Evolutionary conservation across 2,113 vertebrate genomes (phyloP).

Genomic region (Lamprotornis superbus): DNA sequence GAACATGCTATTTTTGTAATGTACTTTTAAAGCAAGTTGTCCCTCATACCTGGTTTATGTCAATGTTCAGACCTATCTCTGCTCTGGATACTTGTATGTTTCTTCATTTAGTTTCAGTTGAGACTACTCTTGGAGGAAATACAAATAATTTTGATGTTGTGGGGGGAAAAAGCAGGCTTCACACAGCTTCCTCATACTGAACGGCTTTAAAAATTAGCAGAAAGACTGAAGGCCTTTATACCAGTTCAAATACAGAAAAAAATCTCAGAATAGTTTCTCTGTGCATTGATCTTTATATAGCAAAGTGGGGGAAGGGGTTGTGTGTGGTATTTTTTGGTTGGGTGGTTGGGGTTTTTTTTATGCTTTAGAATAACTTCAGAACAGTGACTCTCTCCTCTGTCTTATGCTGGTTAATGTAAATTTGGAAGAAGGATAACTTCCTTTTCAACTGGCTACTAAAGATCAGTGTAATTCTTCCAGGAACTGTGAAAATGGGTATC

Average conservation of each 20-base stretch:
- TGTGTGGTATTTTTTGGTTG: background rate
- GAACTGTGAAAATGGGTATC: background rate
- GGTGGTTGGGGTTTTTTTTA: background rate
- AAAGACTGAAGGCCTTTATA: background rate
- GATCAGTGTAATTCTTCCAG: background rate
- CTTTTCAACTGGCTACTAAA: background rate
- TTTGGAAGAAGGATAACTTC: background rate
- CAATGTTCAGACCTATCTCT: background rate
- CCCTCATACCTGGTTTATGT: background rate
- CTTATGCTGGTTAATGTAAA: background rate
- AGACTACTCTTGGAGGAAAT: background rate
- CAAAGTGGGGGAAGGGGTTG: background rate
- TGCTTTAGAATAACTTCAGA: background rate
- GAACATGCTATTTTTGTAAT: background rate
- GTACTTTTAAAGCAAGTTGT: background rate
- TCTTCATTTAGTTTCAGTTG: background rate
- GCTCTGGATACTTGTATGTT: background rate
- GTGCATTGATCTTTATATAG: background rate
- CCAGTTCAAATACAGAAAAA: background rate
- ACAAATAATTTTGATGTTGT: background rate
- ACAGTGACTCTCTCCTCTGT: background rate
- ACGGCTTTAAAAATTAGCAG: background rate
- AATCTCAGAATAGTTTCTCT: background rate
- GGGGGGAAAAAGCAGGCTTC: background rate
- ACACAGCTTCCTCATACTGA: background rate